Evolutionary conservation across 2,888 invertebrate genomes (phyloP), one percentile per base, ranked within the genome.

Genomic region (Scrobipalpa costella): DNA sequence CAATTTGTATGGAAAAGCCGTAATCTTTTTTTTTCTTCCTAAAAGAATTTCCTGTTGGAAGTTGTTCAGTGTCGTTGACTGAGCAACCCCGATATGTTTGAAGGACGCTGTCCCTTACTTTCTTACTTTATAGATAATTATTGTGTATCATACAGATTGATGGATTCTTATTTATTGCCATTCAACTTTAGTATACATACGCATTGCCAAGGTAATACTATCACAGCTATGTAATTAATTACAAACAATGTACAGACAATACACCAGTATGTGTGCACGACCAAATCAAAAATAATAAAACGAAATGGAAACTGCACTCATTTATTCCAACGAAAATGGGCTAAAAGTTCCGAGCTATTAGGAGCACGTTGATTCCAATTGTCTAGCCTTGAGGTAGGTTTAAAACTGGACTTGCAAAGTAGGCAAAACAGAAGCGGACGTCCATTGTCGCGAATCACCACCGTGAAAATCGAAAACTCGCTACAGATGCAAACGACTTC

Each of bases 391-490:
- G 90, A 88, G 89, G 89, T 90, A 90, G 90, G 87, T 84, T 89
- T 81, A 74, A 82, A 85, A 77, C 81, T 83, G 72, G 82, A 81
- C 81, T 77, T 78, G 76, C 76, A 78, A 77, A 81, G 79, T 74
- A 81, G 80, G 80, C 81, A 80, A 80, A 79, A 82, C 82, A 83
- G 84, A 83, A 77, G 81, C 85, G 81, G 82, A 84, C 84, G 81
- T 79, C 81, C 78, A 88, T 89, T 89, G 85, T 87, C 76, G 82
- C 86, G 86, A 89, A 87, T 86, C 89, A 86, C 77, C 84, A 85
- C 86, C 89, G 88, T 89, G 90, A 89, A 90, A 90, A 90, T 86
- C 86, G 90, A 91, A 91, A 91, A 85, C 87, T 84, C 74, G 76
- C 71, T 71, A 69, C 55, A 38, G 63, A 59, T 71, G 71, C 74